These are phyloP conservation scores for Physeter macrocephalus DNA, from an alignment of 2,113 vertebrate species.

Conservation along the genomic window DNA sequence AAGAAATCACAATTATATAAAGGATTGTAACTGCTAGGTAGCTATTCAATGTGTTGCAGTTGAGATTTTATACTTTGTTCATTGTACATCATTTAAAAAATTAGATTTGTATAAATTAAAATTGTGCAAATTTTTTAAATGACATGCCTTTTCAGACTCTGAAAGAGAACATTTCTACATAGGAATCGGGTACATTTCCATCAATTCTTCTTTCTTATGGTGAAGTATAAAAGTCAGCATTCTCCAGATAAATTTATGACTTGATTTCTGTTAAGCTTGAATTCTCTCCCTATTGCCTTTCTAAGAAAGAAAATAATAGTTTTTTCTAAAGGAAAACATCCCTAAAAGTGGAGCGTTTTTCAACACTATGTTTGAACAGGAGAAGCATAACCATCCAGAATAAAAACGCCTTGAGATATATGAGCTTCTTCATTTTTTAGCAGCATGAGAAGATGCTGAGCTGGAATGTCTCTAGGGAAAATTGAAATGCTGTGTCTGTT, in stretches of 20 bases:
- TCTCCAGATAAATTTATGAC: slow-evolving; percentile 12
- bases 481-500: background rate
- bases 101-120: background rate
- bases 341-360: background rate
- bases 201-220: background rate
- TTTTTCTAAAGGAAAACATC: background rate
- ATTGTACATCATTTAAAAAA: background rate
- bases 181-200: background rate
- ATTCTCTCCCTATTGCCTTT: background rate
- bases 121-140: background rate
- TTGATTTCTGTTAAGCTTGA: background rate
- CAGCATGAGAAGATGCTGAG: background rate
- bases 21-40: background rate
- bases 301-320: background rate
- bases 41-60: background rate
- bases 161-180: background rate
- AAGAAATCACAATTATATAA: background rate
- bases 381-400: background rate
- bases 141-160: background rate
- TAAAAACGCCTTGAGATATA: slow-evolving; percentile 24
- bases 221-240: background rate
- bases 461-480: background rate
- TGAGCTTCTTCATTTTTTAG: background rate
- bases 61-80: background rate
- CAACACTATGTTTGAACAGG: slow-evolving; percentile 17